phyloP scores from a whole-genome alignment of 2,113 vertebrate species.

The Sciurus niger region DNA sequence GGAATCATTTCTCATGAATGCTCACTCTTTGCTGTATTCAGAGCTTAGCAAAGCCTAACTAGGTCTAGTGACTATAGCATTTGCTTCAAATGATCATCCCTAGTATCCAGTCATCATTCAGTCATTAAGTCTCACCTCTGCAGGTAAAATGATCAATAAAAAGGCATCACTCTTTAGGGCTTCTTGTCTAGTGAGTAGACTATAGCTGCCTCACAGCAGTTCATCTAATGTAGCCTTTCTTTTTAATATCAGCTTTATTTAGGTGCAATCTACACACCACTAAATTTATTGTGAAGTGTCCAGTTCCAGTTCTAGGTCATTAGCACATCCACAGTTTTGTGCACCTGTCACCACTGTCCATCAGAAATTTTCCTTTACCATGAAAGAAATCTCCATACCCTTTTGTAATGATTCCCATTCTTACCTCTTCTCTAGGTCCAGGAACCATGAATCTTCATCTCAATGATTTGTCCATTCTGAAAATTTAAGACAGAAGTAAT shows the following conservation, averaged over 20 bases:
- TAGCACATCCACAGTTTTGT: not conserved
- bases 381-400: not conserved
- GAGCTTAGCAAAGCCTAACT: not conserved
- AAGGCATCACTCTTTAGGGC: not conserved
- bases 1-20: not conserved
- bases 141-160: not conserved
- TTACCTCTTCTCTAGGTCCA: no score
- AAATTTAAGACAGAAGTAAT: not conserved
- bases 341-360: not conserved
- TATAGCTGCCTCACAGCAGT: not conserved
- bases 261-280: not conserved
- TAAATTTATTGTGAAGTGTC: not conserved
- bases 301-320: not conserved
- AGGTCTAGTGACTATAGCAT: not conserved
- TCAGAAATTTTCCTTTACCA: not conserved
- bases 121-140: not conserved
- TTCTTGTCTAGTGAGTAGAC: not conserved
- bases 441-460: not conserved
- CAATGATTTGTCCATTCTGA: not conserved
- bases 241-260: not conserved
- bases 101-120: not conserved
- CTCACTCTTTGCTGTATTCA: not conserved
- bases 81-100: not conserved
- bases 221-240: no score
- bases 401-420: rapidly evolving